phyloP scores from a whole-genome alignment of 2,797 vertebrate species.

The Thalassophryne amazonica region DNA sequence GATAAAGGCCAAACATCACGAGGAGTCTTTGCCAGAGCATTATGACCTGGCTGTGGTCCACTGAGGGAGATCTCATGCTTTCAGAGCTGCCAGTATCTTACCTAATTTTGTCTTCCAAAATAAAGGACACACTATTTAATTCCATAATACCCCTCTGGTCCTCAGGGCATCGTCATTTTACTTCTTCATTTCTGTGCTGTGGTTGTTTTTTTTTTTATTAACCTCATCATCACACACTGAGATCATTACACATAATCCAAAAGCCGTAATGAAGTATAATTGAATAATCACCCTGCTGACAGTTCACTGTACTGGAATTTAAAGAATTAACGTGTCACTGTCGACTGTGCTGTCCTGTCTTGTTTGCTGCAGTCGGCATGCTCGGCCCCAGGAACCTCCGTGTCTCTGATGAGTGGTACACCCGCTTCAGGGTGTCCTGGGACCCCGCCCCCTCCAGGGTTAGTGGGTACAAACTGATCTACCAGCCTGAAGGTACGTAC shows the following conservation, averaged over 20 bases:
- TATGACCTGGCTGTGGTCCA: conserved; percentile 35
- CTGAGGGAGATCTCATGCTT: conserved; percentile 19
- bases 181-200: conserved; percentile 21
- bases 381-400: conserved; percentile 93
- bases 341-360: conserved; percentile 18
- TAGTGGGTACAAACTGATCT: conserved; percentile 94
- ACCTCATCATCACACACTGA: background rate
- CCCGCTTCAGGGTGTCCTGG: conserved; percentile 96
- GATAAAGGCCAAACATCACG: conserved; percentile 19
- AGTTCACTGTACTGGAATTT: conserved; percentile 17
- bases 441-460: conserved; percentile 89
- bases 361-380: conserved; percentile 84
- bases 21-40: conserved; percentile 40
- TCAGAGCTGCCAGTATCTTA: conserved; percentile 14
- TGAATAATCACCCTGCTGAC: conserved; percentile 30
- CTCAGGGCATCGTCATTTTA: conserved; percentile 1
- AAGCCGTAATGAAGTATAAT: conserved; percentile 8
- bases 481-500: conserved; percentile 86
- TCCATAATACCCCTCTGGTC: background rate
- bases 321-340: conserved; percentile 1
- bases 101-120: conserved; percentile 35
- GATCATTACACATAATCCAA: conserved; percentile 23
- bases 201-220: conserved; percentile 19
- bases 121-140: conserved; percentile 27
- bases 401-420: conserved; percentile 98